Evolutionary conservation across 2,797 vertebrate genomes (phyloP), one percentile per base, ranked within the genome.

Genomic region (Anableps anableps): DNA sequence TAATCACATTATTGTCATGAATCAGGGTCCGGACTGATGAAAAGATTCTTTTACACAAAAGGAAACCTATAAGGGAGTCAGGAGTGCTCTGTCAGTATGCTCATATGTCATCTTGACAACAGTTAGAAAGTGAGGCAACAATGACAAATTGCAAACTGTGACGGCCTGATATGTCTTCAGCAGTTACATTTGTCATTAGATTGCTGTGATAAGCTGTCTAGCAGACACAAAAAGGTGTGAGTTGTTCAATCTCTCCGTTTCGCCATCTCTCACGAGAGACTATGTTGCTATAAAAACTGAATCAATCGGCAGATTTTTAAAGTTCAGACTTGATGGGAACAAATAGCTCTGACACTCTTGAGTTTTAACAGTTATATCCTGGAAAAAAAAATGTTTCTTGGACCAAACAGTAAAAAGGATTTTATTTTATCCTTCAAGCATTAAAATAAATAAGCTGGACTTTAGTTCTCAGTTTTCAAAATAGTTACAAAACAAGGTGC

Each of bases 41-140:
- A 41, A 23, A 38, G 36, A 41, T 41, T 26, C 19, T 66, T 51
- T 26, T 36, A n/a, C 60, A 48, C 9, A 48, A 16, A 48, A 64
- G 45, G 38, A 66, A 76, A 76, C 31, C 26, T n/a, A 71, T 45
- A 66, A 50, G 5, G 43, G 38, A 64, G 43, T 64, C 41, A 34
- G n/a, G 38, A 29, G 50, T 9, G 68, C 41, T 29, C 41, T 3
- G 26, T 47, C 68, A 29, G 23, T 34, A 1, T 10, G 31, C 21
- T 36, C 38, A 10, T 60, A 71, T 47, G 47, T 73, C 71, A 64
- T 74, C 34, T 51, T 38, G 31, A 74, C 78, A 64, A 60, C 41
- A 17, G 31, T 60, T 48, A 62, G 21, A 47, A 73, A 73, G 26
- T 29, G 23, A 50, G 8, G 29, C 26, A 31, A 73, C 55, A 79